Evolutionary conservation across 2,888 invertebrate genomes (phyloP).

Genomic region (Heliconius aoede): DNA sequence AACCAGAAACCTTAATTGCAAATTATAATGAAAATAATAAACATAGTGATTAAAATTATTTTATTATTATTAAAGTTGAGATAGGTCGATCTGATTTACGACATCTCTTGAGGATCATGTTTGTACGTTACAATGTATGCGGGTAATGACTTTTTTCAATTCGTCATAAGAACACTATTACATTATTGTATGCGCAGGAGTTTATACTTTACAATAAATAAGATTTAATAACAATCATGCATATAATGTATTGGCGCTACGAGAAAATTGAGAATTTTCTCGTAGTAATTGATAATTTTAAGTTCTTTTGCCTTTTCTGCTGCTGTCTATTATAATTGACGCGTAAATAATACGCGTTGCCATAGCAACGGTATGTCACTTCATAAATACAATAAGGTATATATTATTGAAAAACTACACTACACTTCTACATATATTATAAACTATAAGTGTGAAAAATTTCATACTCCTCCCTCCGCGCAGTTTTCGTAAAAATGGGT

Average conservation of each 20-base stretch:
- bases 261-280: no score
- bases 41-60: conserved; percentile 6
- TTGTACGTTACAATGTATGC: conserved; percentile 2
- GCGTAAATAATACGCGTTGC: no score
- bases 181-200: not conserved
- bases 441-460: no score
- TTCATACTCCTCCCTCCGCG: no score
- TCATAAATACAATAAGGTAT: no score
- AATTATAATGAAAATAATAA: conserved; percentile 5
- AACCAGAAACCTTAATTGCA: conserved; percentile 1
- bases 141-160: conserved; percentile 5
- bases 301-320: no score
- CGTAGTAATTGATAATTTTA: no score
- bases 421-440: no score
- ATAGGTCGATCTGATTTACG: conserved; percentile 12
- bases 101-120: not conserved
- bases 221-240: not conserved
- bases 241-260: not conserved
- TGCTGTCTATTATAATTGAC: no score
- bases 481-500: no score
- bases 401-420: no score
- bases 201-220: not conserved
- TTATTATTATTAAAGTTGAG: conserved; percentile 16
- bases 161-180: not conserved
- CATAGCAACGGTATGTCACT: no score